Evolutionary conservation across 2,888 invertebrate genomes (phyloP).

Genomic region (Lithophane ornitopus): DNA sequence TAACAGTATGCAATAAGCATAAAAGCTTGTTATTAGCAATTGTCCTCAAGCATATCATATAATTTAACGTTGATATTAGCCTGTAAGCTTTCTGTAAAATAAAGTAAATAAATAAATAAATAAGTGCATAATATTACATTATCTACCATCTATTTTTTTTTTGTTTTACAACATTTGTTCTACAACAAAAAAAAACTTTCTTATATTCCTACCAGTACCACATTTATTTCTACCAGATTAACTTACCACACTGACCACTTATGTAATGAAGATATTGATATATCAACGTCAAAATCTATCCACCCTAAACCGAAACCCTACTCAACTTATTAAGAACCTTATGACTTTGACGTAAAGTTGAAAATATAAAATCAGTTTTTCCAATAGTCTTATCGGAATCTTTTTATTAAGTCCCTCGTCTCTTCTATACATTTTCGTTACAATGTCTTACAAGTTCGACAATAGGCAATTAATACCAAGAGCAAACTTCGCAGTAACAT

Average conservation of each 20-base stretch:
- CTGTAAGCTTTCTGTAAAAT: too few relatives aligned
- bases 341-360: fast-evolving
- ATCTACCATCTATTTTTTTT: too few relatives aligned
- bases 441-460: constrained; percentile 66
- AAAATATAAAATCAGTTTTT: fast-evolving
- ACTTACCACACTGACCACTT: constrained; percentile 13
- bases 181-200: too few relatives aligned
- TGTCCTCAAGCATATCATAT: too few relatives aligned
- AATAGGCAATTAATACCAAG: constrained; percentile 75
- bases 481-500: constrained; percentile 68
- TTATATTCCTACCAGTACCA: neutral
- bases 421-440: constrained; percentile 53
- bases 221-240: constrained; percentile 14
- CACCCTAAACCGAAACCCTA: neutral
- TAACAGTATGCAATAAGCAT: too few relatives aligned
- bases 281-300: constrained; percentile 28
- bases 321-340: constrained; percentile 14
- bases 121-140: too few relatives aligned
- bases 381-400: constrained; percentile 12
- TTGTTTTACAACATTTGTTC: too few relatives aligned
- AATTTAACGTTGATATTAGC: too few relatives aligned
- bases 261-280: constrained; percentile 41
- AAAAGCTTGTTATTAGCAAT: too few relatives aligned
- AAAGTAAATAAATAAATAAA: too few relatives aligned
- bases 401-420: constrained; percentile 54